phyloP scores from a whole-genome alignment of 2,888 invertebrate species.

The Chymomyza procnemis region DNA sequence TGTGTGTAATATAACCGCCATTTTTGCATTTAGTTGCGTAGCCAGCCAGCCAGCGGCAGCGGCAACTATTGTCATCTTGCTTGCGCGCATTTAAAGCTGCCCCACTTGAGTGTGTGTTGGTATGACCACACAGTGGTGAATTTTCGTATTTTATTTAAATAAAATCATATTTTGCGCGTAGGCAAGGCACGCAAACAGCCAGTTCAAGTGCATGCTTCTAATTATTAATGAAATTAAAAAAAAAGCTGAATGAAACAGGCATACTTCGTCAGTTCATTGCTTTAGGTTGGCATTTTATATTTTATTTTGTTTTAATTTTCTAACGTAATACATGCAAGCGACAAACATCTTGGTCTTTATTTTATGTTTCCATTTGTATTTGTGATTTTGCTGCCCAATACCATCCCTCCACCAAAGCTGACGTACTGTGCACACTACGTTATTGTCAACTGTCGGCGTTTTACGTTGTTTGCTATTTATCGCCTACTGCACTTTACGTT shows the following conservation, averaged over 20 bases:
- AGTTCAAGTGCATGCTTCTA: slow-evolving; percentile 56
- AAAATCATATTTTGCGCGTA: slow-evolving; percentile 44
- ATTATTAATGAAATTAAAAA: slow-evolving; percentile 24
- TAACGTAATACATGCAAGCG: no score
- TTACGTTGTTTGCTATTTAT: background rate
- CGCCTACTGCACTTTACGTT: background rate
- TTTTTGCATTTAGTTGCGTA: slow-evolving; percentile 67
- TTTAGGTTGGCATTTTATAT: background rate
- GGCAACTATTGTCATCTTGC: slow-evolving; percentile 49
- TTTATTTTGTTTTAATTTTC: no score
- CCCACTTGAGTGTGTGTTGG: background rate
- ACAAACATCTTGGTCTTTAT: background rate
- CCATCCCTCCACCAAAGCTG: background rate
- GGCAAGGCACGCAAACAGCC: no score
- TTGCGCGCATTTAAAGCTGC: background rate
- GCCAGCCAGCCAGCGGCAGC: no score
- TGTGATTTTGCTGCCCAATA: no score
- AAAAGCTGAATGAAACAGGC: slow-evolving; percentile 1
- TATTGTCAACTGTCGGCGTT: background rate
- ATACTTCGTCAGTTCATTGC: no score
- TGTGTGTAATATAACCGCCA: slow-evolving; percentile 50
- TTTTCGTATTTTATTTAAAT: slow-evolving; percentile 63
- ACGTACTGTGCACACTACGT: background rate
- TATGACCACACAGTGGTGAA: slow-evolving; percentile 9
- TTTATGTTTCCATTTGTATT: background rate